phyloP scores from a whole-genome alignment of 2,797 vertebrate species.

The Enteromius unitaeniatus region DNA sequence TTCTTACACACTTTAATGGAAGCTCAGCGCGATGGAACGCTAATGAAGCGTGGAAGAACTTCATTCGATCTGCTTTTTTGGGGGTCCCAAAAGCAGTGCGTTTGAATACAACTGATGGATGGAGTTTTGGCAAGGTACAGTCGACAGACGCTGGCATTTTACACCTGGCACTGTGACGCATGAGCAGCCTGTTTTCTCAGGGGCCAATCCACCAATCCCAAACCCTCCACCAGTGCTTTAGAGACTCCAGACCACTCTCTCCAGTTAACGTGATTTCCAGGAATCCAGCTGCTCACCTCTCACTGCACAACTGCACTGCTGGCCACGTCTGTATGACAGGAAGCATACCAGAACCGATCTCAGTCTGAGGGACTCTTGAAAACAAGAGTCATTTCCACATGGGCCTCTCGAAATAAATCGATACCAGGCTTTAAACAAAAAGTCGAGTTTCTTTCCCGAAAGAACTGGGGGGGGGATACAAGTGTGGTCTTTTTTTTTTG shows the following conservation, averaged over 20 bases:
- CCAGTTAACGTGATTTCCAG: constrained; percentile 19
- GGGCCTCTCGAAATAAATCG: constrained; percentile 28
- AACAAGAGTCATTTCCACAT: constrained; percentile 23
- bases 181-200: constrained; percentile 6
- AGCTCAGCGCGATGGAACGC: constrained; percentile 6
- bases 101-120: constrained; percentile 18
- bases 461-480: constrained; percentile 41
- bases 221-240: neutral
- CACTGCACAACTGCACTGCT: neutral
- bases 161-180: constrained; percentile 28
- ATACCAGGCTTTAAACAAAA: constrained; percentile 51
- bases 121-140: constrained; percentile 24
- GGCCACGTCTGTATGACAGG: neutral
- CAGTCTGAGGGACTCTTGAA: constrained; percentile 13
- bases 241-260: neutral
- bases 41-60: constrained; percentile 20
- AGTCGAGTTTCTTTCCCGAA: constrained; percentile 10
- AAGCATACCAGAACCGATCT: constrained; percentile 26
- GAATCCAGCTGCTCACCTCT: constrained; percentile 9
- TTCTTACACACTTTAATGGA: constrained; percentile 9
- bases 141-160: constrained; percentile 48
- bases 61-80: constrained; percentile 2
- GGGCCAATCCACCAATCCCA: neutral
- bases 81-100: constrained; percentile 1
- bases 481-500: constrained; percentile 30